phyloP scores from a whole-genome alignment of 64 coral and sea anemone species.

The Porites lutea region DNA sequence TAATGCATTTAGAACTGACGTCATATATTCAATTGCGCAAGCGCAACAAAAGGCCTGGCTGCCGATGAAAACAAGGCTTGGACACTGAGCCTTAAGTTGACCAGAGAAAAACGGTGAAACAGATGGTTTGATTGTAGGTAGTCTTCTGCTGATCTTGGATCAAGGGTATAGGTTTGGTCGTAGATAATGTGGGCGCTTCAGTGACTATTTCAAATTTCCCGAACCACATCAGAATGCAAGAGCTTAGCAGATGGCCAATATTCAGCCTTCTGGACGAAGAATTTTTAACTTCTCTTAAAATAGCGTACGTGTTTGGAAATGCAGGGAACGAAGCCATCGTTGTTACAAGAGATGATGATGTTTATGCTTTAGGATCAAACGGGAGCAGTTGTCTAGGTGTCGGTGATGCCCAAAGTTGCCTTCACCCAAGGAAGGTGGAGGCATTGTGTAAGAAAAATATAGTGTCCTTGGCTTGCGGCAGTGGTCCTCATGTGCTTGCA shows the following conservation, averaged over 20 bases:
- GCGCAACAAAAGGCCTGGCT: slow-evolving; percentile 53
- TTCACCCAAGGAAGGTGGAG: slow-evolving; percentile 83
- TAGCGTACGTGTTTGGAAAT: slow-evolving; percentile 89
- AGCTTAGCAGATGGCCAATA: slow-evolving; percentile 89
- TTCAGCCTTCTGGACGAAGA: slow-evolving; percentile 80
- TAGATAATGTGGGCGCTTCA: neutral
- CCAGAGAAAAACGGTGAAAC: too few species aligned
- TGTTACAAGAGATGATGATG: slow-evolving; percentile 83
- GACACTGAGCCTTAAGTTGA: neutral
- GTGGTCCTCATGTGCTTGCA: slow-evolving; percentile 88
- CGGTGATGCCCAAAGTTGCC: slow-evolving; percentile 76
- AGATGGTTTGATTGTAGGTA: neutral
- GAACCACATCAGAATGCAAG: slow-evolving; percentile 54
- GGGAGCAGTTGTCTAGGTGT: slow-evolving; percentile 87
- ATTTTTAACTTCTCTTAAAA: slow-evolving; percentile 66
- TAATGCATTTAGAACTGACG: slow-evolving; percentile 95
- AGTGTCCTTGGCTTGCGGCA: slow-evolving; percentile 78
- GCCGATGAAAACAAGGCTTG: slow-evolving; percentile 50
- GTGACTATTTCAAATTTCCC: neutral
- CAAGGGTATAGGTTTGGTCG: too few species aligned
- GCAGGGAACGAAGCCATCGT: slow-evolving; percentile 92
- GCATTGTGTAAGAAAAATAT: slow-evolving; percentile 83
- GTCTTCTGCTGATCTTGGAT: neutral
- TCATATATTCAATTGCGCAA: slow-evolving; percentile 58
- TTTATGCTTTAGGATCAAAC: slow-evolving; percentile 87